Evolutionary conservation across 2,797 vertebrate genomes (phyloP).

Genomic region (Gymnoscopelus braueri): DNA sequence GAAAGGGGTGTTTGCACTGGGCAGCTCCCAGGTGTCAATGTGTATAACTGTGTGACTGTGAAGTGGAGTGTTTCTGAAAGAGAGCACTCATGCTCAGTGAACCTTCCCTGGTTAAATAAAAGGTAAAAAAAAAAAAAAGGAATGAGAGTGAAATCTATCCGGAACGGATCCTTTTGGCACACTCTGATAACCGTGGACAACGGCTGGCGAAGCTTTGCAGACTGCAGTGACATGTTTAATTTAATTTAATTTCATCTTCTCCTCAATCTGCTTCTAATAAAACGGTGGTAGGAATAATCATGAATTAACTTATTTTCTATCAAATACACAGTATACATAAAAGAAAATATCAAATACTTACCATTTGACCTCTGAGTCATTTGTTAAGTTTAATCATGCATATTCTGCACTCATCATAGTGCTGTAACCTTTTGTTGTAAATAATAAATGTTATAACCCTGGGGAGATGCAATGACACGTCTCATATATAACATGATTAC

Average conservation of each 20-base stretch:
- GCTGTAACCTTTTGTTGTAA: not conserved
- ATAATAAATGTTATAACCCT: conserved; percentile 2
- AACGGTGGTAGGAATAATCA: conserved; percentile 32
- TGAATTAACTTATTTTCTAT: conserved; percentile 25
- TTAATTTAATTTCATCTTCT: conserved; percentile 41
- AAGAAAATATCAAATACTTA: no score
- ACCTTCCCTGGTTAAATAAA: no score
- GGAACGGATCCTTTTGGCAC: conserved; percentile 46
- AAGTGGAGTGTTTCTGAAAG: no score
- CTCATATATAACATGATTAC: no score
- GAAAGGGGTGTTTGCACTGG: no score
- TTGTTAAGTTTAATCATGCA: conserved; percentile 23
- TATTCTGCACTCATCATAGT: not conserved
- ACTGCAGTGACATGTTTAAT: conserved; percentile 34
- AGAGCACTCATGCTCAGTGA: no score
- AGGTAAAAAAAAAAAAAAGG: not conserved
- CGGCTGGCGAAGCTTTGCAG: conserved; percentile 51
- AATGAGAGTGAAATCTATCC: conserved; percentile 39
- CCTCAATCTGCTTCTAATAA: conserved; percentile 35
- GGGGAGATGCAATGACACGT: not conserved
- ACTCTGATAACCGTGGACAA: conserved; percentile 39
- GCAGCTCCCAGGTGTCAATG: no score
- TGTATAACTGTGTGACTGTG: no score
- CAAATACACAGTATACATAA: not conserved
- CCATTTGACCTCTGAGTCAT: not conserved